Base-by-base conservation (phyloP, 2,797 vertebrate genomes). In the Ispidina lecontei region DNA sequence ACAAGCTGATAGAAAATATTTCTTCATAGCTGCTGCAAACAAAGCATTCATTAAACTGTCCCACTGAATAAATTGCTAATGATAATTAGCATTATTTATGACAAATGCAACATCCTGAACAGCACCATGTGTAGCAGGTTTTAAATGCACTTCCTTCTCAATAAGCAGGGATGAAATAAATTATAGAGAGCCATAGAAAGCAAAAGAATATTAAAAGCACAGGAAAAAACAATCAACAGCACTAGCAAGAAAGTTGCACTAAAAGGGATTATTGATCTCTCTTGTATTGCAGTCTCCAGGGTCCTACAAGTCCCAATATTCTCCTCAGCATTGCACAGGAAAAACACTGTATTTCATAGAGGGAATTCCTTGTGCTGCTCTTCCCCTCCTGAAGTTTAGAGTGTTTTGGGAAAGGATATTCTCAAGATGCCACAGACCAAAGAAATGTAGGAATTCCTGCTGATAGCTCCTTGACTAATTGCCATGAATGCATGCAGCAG, bases 391-490 rank as follows among this genome's bases (percentile, higher is more conserved):
- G 13, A 87, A 89, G 47, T 87, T 84, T 77, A 80, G 20, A 63
- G 47, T 60, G 43, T 58, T 87, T 47, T 9, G 39, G 59, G 64
- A 90, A 89, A 73, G 72, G 33, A 84, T 69, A 79, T 88, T 93
- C 84, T 83, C 74, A 85, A 92, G 44, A 96, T 85, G 67, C 67
- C 88, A 84, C 43, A 85, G 62, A 84, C 63, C 91, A 93, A 90
- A 95, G 85, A 94, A 84, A 75, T 37, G 13, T 51, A 80, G 91
- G 78, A 84, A 92, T 90, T 90, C 84, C 85, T 87, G 54, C 63
- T 83, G 84, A 93, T 77, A 92, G 54, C 64, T 91, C 63, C 86
- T 87, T 91, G 69, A 91, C 89, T 93, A 96, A 96, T 86, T 91
- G 86, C 79, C 25, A 23, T 33, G 51, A 92, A 79, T 7, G 6